Percentiles rank a stretch among this genome's conserved stretches.
Conservation (phyloP, 2,113 vertebrate species). For the Aptenodytes forsteri region DNA sequence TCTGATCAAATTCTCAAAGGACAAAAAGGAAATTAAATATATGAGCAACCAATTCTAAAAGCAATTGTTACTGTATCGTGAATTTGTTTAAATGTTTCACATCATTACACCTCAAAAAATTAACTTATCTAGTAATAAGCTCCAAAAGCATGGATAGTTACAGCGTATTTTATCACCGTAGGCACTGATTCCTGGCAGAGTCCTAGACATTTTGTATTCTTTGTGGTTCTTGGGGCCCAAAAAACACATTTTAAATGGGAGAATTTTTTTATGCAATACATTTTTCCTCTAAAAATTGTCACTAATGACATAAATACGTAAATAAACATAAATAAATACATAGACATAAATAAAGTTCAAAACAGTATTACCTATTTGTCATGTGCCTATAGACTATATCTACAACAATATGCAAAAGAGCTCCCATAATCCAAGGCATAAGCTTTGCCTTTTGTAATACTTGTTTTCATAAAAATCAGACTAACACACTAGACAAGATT, state of each 20-base stretch:
- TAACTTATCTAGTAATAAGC: not conserved
- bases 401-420: not conserved
- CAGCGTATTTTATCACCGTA: not conserved
- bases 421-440: not conserved
- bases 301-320: not conserved
- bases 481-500: not conserved
- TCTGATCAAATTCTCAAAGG: not conserved
- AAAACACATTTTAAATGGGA: not conserved
- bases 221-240: not conserved
- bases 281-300: not conserved
- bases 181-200: not conserved
- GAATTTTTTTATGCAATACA: not conserved
- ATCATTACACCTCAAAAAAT: conserved; percentile 3
- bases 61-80: not conserved
- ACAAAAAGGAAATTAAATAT: not conserved
- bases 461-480: not conserved
- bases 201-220: not conserved
- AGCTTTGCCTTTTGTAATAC: not conserved
- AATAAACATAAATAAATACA: not conserved
- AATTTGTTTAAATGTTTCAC: not conserved
- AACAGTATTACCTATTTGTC: not conserved
- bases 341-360: not conserved
- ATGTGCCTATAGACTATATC: not conserved
- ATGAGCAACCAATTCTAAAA: not conserved
- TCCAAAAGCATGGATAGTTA: not conserved